Evolutionary conservation across 2,113 vertebrate genomes (phyloP), one percentile per base, ranked within the genome.

Genomic region (Notarius lentiginosus): DNA sequence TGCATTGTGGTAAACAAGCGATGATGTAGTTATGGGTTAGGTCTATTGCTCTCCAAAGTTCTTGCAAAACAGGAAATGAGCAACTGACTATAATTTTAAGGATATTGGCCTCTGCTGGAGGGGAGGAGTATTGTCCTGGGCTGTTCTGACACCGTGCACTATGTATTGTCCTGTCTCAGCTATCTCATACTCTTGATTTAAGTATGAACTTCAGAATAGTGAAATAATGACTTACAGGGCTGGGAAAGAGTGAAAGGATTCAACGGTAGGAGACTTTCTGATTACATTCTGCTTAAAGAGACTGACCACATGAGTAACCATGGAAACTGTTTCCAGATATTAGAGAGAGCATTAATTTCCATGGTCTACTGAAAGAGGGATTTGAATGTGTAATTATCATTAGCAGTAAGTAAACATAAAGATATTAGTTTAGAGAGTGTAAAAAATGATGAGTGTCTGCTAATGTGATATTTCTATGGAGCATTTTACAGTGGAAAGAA

Each of bases 301-400:
- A 81, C 72, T 83, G 84, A 84, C 90, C 88, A 61, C 83, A 89
- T 93, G 92, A 91, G 93, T 95, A 91, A 86, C 92, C 90, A 91
- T 90, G 92, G 92, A 86, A 93, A 93, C 92, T 14, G 83, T 49
- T 56, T 83, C 14, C 9, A 88, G 87, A 83, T 70, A 63, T 86
- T 88, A 84, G 89, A 88, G 86, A 91, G 90, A 90, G 87, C 88
- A 89, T 94, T 90, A 90, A 89, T 73, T 91, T 91, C 87, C 86
- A 24, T 88, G 86, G 84, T 63, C 63, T 53, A 87, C 2, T 6
- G 60, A 68, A 60, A 30, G 60, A n/a, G 58, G 68, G 9, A 63
- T 77, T 60, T 80, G 61, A 58, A 68, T 70, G 34, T 53, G 20
- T 87, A 73, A 79, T 79, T 84, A 34, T 60, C 63, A 84, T 61